Evolutionary conservation across 2,113 vertebrate genomes (phyloP), one percentile per base, ranked within the genome.

Genomic region (Fukomys damarensis): DNA sequence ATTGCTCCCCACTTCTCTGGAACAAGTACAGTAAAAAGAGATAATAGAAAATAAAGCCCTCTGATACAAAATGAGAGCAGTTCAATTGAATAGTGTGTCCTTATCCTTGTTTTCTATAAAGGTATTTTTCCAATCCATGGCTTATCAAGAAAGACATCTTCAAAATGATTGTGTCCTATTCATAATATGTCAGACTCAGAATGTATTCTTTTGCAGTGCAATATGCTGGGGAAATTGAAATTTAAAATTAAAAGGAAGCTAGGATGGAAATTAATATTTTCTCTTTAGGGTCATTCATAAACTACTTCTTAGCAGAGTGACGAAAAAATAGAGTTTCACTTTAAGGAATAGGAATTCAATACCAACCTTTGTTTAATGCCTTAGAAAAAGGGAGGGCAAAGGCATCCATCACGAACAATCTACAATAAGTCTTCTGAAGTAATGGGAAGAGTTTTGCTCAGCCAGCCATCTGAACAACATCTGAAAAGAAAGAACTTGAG

Each of bases 1-100:
- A 98, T 98, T 98, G 93, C 80, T 97, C 97, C 92, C 24, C 9
- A 72, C 86, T 96, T 97, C 38, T 97, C 95, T 92, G 76, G 97
- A 97, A 97, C 54, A 97, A 94, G 70, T 97, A 90, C 81, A 97
- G 66, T 58, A 84, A 80, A 93, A 96, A 97, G 70, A 92, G 46
- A 93, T 97, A 96, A 63, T 96, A 90, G n/a, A 97, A 98, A 97
- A 92, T 26, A 97, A 96, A 66, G 46, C 58, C 58, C 7, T 97
- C 95, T 97, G 86, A 58, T 77, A 93, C 61, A 96, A 87, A 96
- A 96, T 95, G 81, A 86, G 90, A 97, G 95, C 85, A 93, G 74
- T n/a, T 91, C 77, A 97, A 43, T 70, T 2, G 30, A 93, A 10
- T 56, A 74, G 32, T 28, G 14, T 96, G 7, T 81, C 63, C 72